Conservation (phyloP, 2,113 vertebrate genomes). For the Balaenoptera acutorostrata region DNA sequence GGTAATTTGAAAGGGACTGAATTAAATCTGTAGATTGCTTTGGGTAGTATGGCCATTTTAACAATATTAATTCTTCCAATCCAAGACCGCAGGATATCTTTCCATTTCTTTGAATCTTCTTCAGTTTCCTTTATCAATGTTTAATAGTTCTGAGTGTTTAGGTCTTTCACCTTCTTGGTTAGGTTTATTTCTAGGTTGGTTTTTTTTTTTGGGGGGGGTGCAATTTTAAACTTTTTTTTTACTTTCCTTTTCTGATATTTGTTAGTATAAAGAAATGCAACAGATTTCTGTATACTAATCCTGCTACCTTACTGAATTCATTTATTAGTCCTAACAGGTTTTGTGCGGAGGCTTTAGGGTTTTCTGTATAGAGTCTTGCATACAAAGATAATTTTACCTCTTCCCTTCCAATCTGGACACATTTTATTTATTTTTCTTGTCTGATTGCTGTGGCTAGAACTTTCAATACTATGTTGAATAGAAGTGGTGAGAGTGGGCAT, state of each 20-base stretch:
- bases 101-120: too few relatives aligned
- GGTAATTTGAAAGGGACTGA: neutral
- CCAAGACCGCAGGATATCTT: too few relatives aligned
- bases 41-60: too few relatives aligned
- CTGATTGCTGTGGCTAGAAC: neutral
- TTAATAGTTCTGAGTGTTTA: neutral
- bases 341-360: neutral
- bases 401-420: neutral
- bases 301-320: neutral
- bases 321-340: neutral
- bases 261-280: neutral
- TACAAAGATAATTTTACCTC: neutral
- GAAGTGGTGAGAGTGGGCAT: neutral
- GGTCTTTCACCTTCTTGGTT: neutral
- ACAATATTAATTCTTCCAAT: too few relatives aligned
- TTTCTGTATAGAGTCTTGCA: neutral
- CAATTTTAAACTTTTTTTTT: neutral
- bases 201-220: neutral
- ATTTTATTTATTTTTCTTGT: neutral
- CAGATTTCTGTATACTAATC: neutral
- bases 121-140: too few relatives aligned
- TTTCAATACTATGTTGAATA: neutral
- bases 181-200: neutral
- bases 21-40: neutral
- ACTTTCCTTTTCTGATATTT: neutral